phyloP scores from a whole-genome alignment of 2,113 vertebrate species.

The Proterorhinus semilunaris region DNA sequence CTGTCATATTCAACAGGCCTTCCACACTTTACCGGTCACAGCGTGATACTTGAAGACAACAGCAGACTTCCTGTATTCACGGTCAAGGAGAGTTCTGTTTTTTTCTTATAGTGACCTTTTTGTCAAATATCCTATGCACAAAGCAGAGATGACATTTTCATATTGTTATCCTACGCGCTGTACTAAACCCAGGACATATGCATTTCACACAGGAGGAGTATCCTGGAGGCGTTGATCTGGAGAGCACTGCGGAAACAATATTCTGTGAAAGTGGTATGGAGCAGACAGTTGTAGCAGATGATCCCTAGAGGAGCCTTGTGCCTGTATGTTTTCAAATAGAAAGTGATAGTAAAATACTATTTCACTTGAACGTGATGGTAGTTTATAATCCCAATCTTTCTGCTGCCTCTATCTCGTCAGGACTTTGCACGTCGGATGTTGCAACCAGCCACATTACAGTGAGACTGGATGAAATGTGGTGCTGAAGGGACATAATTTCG shows the following conservation, averaged over 20 bases:
- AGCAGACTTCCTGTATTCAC: not conserved
- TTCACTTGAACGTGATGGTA: too few relatives aligned
- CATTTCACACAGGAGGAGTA: conserved; percentile 23
- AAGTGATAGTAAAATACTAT: not conserved
- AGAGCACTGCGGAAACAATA: conserved; percentile 45
- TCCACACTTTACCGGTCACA: not conserved
- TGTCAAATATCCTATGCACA: conserved; percentile 21
- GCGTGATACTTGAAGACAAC: not conserved
- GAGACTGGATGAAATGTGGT: too few relatives aligned
- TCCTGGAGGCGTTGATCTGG: conserved; percentile 53
- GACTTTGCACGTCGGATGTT: too few relatives aligned
- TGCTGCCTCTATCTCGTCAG: too few relatives aligned
- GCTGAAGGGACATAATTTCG: too few relatives aligned
- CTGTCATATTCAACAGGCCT: not conserved
- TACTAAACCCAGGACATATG: conserved; percentile 32
- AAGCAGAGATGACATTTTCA: conserved; percentile 48
- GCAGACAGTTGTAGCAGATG: conserved; percentile 41
- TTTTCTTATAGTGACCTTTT: conserved; percentile 9
- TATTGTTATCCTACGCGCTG: conserved; percentile 38
- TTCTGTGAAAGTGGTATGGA: conserved; percentile 52
- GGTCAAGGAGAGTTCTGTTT: not conserved
- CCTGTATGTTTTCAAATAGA: conserved; percentile 12
- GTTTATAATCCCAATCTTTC: too few relatives aligned
- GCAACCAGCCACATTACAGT: too few relatives aligned
- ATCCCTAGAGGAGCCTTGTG: conserved; percentile 18